Evolutionary conservation across 2,113 vertebrate species (phyloP).

Genomic region (Takifugu bimaculatus): DNA sequence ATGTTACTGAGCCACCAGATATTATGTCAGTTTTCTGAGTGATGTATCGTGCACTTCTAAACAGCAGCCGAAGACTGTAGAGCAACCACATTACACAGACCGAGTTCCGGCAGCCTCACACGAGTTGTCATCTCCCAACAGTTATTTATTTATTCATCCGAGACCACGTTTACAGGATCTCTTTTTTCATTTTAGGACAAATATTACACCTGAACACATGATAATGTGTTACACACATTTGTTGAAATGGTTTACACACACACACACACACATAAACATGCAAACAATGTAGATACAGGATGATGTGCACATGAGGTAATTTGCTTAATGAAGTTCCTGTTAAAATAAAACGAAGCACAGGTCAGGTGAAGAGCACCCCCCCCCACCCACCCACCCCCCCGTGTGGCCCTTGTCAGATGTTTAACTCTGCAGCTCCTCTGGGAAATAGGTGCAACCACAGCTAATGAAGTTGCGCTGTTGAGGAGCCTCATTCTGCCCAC

Average conservation of each 20-base stretch:
- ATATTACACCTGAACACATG: background rate
- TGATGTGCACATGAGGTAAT: constrained; percentile 86
- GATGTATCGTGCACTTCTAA: constrained; percentile 61
- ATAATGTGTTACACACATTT: background rate
- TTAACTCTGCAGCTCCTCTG: constrained; percentile 82
- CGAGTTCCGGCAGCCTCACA: background rate
- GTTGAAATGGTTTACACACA: no score
- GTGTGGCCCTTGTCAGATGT: constrained; percentile 83
- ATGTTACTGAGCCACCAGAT: constrained; percentile 77
- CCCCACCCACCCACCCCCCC: constrained; percentile 79
- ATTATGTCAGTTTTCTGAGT: constrained; percentile 75
- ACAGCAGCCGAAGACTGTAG: constrained; percentile 23
- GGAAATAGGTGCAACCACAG: constrained; percentile 87
- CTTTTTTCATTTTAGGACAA: background rate
- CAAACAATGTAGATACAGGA: constrained; percentile 64
- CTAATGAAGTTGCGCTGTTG: constrained; percentile 77
- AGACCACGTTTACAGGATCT: background rate
- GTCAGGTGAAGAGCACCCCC: constrained; percentile 76
- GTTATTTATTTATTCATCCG: no score
- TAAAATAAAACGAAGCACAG: constrained; percentile 86
- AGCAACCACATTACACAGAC: constrained; percentile 18
- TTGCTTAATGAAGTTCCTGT: constrained; percentile 94
- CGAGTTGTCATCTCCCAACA: no score
- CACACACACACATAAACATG: background rate
- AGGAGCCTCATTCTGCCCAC: constrained; percentile 51